phyloP scores from a whole-genome alignment of 2,888 invertebrate genomes.

The Athalia circularis region DNA sequence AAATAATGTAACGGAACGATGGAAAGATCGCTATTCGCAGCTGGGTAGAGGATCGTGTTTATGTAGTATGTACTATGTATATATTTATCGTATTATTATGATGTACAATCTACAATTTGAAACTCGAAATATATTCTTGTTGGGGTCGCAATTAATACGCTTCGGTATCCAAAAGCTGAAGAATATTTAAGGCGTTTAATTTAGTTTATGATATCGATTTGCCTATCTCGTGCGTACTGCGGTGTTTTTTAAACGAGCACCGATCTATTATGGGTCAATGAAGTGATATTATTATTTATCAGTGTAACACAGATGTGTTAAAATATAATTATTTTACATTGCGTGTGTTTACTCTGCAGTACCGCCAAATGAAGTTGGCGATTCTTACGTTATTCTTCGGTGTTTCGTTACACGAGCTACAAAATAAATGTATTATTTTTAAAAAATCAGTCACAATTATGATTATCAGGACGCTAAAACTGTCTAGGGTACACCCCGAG shows the following conservation, averaged over 20 bases:
- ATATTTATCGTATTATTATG: background rate
- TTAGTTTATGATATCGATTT: background rate
- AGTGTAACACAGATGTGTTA: background rate
- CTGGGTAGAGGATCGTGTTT: constrained; percentile 1
- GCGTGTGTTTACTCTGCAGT: background rate
- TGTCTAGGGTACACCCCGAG: background rate
- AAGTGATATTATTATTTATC: constrained; percentile 24
- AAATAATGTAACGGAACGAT: background rate
- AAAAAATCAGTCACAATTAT: background rate
- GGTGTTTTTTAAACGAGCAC: background rate
- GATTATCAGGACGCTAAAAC: background rate
- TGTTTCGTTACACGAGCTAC: background rate
- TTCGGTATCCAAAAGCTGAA: background rate
- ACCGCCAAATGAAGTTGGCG: background rate
- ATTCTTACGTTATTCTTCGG: too few relatives aligned
- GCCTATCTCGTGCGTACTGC: background rate
- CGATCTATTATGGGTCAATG: background rate
- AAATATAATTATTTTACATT: constrained; percentile 18
- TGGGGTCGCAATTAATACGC: background rate
- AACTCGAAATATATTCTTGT: too few relatives aligned
- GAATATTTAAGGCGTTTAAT: constrained; percentile 2
- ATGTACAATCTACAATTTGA: too few relatives aligned
- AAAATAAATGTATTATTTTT: constrained; percentile 9
- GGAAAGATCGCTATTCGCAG: constrained; percentile 26
- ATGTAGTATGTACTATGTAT: background rate